Base-by-base conservation (phyloP, 2,888 invertebrate species). In the Crocallis elinguaria region DNA sequence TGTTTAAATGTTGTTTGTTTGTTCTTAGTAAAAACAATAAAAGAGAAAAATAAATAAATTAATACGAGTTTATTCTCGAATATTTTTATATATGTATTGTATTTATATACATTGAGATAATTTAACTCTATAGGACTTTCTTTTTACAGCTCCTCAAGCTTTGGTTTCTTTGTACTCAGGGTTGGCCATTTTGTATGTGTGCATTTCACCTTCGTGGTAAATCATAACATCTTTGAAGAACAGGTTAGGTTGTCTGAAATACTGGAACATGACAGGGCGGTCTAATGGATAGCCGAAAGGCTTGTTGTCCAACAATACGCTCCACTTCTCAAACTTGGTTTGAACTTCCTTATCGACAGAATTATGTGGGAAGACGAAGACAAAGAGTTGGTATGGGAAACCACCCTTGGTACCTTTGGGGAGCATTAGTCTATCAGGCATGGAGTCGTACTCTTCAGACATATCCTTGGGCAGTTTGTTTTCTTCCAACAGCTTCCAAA, bases 371-470 rank as follows among this genome's bases (percentile, higher is more conserved):
- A 92, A 92, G 11, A 94, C 92, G 44, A 94, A 92, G 45, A 94
- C 93, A 80, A 93, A 94, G 61, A 95, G 71, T 67, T 94, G 93
- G 88, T 93, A 93, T 36, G 93, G 93, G 82, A 93, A 92, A 46
- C 96, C 96, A 58, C 93, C 93, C 35, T 82, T 84, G 62, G 92
- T 93, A 73, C 96, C 96, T 75, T 92, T 95, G 23, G 96, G 96
- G 54, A 96, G 81, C 71, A 96, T 84, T 42, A 95, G 86, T 62
- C 95, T 94, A 55, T 93, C 92, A 3, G 96, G 96, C 88, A 94
- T 93, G 43, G 93, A 93, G 60, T 92, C 93, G 66, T 93, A 90
- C 35, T 89, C 82, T 59, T 92, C 88, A 57, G 86, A 86, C 78
- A 92, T 90, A 61, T 93, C 92, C 59, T 87, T 67, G 16, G 93